phyloP scores from a whole-genome alignment of 1,140 invertebrate species.

The Eciton burchellii region DNA sequence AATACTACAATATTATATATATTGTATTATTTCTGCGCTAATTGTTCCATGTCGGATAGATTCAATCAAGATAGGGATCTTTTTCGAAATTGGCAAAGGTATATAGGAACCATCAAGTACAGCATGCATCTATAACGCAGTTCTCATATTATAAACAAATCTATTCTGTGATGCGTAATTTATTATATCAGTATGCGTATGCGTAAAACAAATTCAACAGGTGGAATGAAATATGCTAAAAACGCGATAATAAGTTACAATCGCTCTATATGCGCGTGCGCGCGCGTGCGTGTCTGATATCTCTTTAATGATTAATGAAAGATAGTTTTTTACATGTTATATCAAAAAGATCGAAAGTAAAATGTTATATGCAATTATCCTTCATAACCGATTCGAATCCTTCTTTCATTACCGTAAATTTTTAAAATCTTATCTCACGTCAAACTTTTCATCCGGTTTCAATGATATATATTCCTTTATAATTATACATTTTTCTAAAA shows the following conservation, averaged over 20 bases:
- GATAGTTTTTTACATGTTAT: not conserved
- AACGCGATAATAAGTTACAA: constrained; percentile 9
- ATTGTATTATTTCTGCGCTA: no score
- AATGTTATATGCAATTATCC: not conserved
- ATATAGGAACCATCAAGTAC: no score
- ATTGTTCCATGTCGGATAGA: no score
- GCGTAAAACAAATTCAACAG: constrained; percentile 73
- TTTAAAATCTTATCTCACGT: not conserved
- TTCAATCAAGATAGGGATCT: no score
- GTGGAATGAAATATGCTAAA: constrained; percentile 68
- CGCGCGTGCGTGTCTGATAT: not conserved
- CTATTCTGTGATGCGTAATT: not conserved
- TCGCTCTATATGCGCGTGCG: no score
- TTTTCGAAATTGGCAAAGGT: no score
- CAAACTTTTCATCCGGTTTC: constrained; percentile 6
- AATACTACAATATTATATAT: no score
- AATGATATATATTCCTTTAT: not conserved
- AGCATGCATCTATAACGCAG: no score
- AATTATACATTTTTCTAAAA: not conserved
- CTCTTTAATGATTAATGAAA: not conserved
- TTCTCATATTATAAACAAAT: no score
- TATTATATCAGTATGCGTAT: not conserved
- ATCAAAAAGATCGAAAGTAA: not conserved
- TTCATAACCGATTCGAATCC: not conserved
- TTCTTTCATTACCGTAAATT: not conserved